Conservation (phyloP, 2,797 vertebrate genomes). For the Sebastes oblongus region DNA sequence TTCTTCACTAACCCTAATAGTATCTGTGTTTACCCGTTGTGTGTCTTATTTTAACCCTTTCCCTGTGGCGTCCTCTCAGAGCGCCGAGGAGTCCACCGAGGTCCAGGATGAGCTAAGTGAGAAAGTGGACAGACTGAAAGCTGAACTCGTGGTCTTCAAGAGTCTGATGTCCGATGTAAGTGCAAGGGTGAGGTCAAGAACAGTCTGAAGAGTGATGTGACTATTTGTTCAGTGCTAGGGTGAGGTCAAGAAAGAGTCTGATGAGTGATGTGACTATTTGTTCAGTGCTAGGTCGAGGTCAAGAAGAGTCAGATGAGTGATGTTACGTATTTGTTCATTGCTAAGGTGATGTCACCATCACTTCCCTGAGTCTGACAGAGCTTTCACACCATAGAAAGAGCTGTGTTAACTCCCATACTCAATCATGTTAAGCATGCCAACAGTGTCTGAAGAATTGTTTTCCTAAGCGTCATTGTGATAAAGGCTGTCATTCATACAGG, state of each 20-base stretch:
- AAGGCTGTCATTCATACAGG: slow-evolving; percentile 2
- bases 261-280: slow-evolving; percentile 88
- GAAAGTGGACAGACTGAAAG: slow-evolving; percentile 94
- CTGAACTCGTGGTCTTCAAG: slow-evolving; percentile 97
- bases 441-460: slow-evolving; percentile 16
- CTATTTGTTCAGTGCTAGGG: no score
- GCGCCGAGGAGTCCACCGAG: slow-evolving; percentile 87
- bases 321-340: slow-evolving; percentile 66
- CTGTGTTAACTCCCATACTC: background rate
- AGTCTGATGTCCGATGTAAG: slow-evolving; percentile 89
- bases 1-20: background rate
- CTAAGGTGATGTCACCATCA: background rate
- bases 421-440: background rate
- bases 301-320: slow-evolving; percentile 86
- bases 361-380: background rate
- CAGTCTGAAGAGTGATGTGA: no score
- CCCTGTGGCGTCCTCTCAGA: slow-evolving; percentile 76
- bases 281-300: background rate
- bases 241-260: slow-evolving; percentile 78
- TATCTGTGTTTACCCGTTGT: background rate
- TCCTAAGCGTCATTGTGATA: slow-evolving; percentile 2
- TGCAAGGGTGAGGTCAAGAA: slow-evolving; percentile 71
- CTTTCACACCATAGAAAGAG: background rate
- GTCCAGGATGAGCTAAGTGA: slow-evolving; percentile 92
- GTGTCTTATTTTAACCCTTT: background rate